Conservation (phyloP, 2,888 invertebrate species). For the Lasioglossum morio region DNA sequence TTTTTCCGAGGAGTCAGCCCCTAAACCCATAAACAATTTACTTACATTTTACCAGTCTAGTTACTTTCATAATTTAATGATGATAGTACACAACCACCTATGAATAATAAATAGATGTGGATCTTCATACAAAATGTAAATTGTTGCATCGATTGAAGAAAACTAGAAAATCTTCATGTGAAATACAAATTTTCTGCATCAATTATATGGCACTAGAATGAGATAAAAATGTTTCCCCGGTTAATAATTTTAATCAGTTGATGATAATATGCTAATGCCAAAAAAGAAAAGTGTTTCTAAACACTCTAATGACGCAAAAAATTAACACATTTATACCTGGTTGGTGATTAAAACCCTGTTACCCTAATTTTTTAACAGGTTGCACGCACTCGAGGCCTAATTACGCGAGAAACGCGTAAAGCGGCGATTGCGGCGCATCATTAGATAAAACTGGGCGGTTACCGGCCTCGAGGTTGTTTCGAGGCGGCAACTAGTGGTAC, state of each 20-base stretch:
- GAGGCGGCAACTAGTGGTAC: constrained; percentile 1
- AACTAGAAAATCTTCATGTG: background rate
- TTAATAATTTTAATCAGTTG: background rate
- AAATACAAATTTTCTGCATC: background rate
- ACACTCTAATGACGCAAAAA: background rate
- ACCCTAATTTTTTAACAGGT: background rate
- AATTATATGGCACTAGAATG: accelerated
- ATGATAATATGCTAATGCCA: too few species aligned
- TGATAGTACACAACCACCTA: background rate
- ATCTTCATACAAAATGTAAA: background rate
- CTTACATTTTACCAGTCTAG: background rate
- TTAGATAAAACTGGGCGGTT: background rate
- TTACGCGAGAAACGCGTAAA: background rate
- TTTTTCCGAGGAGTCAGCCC: background rate
- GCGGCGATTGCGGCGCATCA: background rate
- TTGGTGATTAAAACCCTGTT: background rate
- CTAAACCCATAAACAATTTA: background rate
- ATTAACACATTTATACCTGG: too few species aligned
- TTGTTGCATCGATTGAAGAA: background rate
- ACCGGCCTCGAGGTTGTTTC: background rate
- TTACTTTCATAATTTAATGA: background rate
- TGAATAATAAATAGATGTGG: background rate
- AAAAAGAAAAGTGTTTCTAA: background rate
- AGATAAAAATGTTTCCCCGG: background rate
- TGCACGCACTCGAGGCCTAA: background rate